Evolutionary conservation across 2,797 vertebrate species (phyloP), one percentile per base, ranked within the genome.

Genomic region (Syndactyla subalaris): DNA sequence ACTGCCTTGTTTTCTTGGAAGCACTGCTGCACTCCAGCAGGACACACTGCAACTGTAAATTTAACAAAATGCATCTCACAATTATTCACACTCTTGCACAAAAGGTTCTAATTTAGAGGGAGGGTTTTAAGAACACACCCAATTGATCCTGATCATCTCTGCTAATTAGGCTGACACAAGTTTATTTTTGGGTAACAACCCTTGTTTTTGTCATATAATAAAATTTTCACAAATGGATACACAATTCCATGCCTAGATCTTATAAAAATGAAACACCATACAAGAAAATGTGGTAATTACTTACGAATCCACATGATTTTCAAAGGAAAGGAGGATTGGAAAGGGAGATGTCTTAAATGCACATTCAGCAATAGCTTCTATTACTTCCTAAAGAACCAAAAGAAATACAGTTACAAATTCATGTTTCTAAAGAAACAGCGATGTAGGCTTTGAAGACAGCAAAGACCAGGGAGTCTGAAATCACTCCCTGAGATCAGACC

Each of bases 261-360:
- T 34, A 43, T 0, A 16, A 54, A 68, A 74, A 41, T 7, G 6
- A n/a, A 84, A 36, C 43, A 66, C 18, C 41, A 68, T 43, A 32
- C 8, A 81, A 12, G 38, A 30, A 73, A 93, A 92, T 6, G 67
- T 14, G 45, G 54, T 45, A 76, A 92, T 93, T 98, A 99, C 99
- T 99, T 98, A 99, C 99, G 99, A 99, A 98, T 99, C 99, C 96
- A 99, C 99, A 2, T 99, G 99, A 97, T 99, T 99, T 97, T 99
- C 99, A 95, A 99, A 99, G 24, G 99, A 99, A 90, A 99, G 98
- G 89, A 99, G 99, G 93, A 99, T 92, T 13, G 99, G 99, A 80
- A 99, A 99, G 41, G 99, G 99, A 0, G 99, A 99, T 22, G 99
- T 99, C 98, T 99, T 99, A 98, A 99, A 99, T 46, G 99, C 99